Conservation (phyloP, 2,797 vertebrate species). For the Lutjanus campechanus region DNA sequence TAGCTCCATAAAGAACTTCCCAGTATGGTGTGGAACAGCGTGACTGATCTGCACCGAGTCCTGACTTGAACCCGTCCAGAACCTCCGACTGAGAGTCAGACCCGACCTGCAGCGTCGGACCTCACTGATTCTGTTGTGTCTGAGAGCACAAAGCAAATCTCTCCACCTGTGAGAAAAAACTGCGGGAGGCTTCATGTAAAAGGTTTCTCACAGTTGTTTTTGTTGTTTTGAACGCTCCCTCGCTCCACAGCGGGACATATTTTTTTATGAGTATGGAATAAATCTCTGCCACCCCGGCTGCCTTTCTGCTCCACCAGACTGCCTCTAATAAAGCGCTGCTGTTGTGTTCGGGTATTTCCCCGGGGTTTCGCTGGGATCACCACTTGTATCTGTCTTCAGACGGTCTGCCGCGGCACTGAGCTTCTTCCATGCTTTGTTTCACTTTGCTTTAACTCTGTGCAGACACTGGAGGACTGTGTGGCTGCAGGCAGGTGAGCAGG, state of each 20-base stretch:
- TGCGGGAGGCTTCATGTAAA: slow-evolving; percentile 3
- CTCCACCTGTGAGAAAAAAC: neutral
- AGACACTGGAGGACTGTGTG: slow-evolving; percentile 1
- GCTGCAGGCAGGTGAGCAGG: slow-evolving; percentile 14
- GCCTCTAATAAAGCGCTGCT: slow-evolving; percentile 33
- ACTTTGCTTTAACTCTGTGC: neutral
- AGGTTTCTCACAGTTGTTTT: neutral
- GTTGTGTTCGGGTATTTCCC: slow-evolving; percentile 39
- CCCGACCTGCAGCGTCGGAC: neutral
- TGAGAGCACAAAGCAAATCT: neutral
- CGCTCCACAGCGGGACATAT: neutral
- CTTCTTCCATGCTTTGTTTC: neutral
- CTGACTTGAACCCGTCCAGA: too few species aligned
- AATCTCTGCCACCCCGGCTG: slow-evolving; percentile 9
- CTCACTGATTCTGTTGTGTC: neutral
- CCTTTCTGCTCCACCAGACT: slow-evolving; percentile 6
- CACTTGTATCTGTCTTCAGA: neutral
- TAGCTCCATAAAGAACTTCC: too few species aligned
- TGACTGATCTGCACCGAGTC: too few species aligned
- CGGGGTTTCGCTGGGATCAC: slow-evolving; percentile 6
- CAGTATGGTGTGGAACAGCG: too few species aligned
- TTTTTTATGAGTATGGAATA: slow-evolving; percentile 10
- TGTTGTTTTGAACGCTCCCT: slow-evolving; percentile 1
- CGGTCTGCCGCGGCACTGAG: neutral
- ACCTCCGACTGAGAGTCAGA: neutral